phyloP scores from a whole-genome alignment of 2,888 invertebrate genomes.

The Tipula confusa region DNA sequence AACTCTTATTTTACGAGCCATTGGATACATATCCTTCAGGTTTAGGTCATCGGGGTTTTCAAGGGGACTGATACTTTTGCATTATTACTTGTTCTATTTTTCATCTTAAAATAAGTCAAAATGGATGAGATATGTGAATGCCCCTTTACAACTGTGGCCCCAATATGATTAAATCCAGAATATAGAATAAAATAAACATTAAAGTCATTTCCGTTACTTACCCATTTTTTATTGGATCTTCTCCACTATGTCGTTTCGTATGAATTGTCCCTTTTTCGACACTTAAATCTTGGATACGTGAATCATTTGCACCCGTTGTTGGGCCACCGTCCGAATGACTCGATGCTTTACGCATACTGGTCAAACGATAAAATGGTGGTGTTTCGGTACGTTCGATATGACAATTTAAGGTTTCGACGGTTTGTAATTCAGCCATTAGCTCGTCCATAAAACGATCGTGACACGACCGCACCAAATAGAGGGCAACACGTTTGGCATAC shows the following conservation, averaged over 20 bases:
- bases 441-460: constrained; percentile 92
- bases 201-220: constrained; percentile 41
- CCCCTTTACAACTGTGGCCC: no score
- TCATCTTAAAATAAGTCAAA: no score
- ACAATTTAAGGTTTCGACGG: constrained; percentile 93
- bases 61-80: no score
- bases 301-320: constrained; percentile 48
- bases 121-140: no score
- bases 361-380: constrained; percentile 94
- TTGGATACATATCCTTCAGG: no score
- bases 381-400: constrained; percentile 96
- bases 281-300: constrained; percentile 51
- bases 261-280: constrained; percentile 94
- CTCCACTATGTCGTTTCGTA: constrained; percentile 89
- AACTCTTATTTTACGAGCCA: no score
- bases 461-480: constrained; percentile 87
- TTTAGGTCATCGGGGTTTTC: no score
- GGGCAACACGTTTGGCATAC: constrained; percentile 89
- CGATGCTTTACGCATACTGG: constrained; percentile 85
- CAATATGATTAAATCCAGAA: no score
- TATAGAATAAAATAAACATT: not conserved
- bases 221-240: constrained; percentile 78
- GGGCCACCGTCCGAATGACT: constrained; percentile 68
- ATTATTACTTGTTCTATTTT: no score
- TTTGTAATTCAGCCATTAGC: constrained; percentile 95